Base-by-base conservation (phyloP, 2,797 vertebrate genomes). In the Periparus ater region DNA sequence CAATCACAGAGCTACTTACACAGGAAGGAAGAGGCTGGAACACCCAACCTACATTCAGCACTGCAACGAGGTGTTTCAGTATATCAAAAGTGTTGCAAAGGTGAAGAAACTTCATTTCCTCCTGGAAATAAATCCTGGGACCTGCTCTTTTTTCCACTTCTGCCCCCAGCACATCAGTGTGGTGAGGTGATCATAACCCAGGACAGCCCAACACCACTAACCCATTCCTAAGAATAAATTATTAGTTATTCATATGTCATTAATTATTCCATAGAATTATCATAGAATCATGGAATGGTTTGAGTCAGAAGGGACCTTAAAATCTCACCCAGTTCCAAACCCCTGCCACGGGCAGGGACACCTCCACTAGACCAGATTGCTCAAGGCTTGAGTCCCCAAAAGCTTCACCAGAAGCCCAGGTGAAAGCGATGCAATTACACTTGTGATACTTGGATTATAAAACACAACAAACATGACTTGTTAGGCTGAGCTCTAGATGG, bases 1-100 rank as follows among this genome's bases (percentile, higher is more conserved):
- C 21, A 95, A 96, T 23, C 55, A 14, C 25, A 0, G 0, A 26
- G 42, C 60, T 44, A 40, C 85, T 77, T 11, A 0, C 54, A 87
- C 91, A 96, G 96, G 93, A 96, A 96, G 96, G 96, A 95, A 97
- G 94, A 83, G 89, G 94, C 85, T 83, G 7, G 2, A 78, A 34
- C 79, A 85, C 55, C 36, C 94, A 75, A 61, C 66, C 80, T 81
- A 32, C 79, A 10, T 16, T 11, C 34, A 42, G 26, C 7, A 9
- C 4, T 3, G 68, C 74, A 58, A 44, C 0, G 50, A 73, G 67
- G 92, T 11, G 65, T 17, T 65, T 4, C 3, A 17, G 55, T 58
- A 53, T 18, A 70, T 27, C 53, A 4, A 14, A 73, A 66, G 68
- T 30, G 75, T 44, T 29, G 44, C 10, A n/a, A 68, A 84, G 2